Base-by-base conservation (phyloP, 2,888 invertebrate genomes). In the Octonoba sinensis region DNA sequence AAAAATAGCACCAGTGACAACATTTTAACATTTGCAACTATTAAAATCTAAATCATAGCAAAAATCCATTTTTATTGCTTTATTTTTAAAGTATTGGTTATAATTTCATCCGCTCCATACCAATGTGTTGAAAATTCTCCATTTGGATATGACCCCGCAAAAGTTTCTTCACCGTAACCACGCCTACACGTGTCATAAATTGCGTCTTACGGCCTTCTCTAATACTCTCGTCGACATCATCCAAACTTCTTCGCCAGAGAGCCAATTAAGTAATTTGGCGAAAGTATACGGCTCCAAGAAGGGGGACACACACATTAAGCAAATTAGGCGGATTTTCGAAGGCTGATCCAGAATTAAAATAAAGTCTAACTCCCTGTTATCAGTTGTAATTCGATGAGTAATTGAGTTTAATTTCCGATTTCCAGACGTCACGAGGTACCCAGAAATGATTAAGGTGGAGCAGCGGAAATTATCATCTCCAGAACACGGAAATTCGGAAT, bases 231-330 rank as follows among this genome's bases (percentile, higher is more conserved):
- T 36, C 36, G 36, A 36, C 36, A 36, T 36, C 36, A 36, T 36
- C 3, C 20, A 20, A 20, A 54, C 54, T 54, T 54, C 54, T 54
- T 54, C 36, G 36, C 20, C 54, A 20, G 54, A 20, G 69, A 70
- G 60, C 69, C 72, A 65, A 79, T 79, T 79, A 73, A 79, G 79
- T 60, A 79, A 79, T 79, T 79, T 66, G 60, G 72, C 67, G 60
- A 46, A 59, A 51, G 27, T 18, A 36, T 27, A 60, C 57, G 36
- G 24, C 27, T 24, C 60, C 51, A 69, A 70, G 69, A 44, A 12
- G 49, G 62, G 22, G 47, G 76, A 67, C 54, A 60, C 51, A n/a
- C 20, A 67, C 66, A 67, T 79, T 51, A 66, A 24, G 51, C 22
- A 73, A 67, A 72, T 67, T 72, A 60, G 60, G 27, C 27, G 46